Base-by-base conservation (phyloP, 2,888 invertebrate genomes). In the Anthophora plumipes region DNA sequence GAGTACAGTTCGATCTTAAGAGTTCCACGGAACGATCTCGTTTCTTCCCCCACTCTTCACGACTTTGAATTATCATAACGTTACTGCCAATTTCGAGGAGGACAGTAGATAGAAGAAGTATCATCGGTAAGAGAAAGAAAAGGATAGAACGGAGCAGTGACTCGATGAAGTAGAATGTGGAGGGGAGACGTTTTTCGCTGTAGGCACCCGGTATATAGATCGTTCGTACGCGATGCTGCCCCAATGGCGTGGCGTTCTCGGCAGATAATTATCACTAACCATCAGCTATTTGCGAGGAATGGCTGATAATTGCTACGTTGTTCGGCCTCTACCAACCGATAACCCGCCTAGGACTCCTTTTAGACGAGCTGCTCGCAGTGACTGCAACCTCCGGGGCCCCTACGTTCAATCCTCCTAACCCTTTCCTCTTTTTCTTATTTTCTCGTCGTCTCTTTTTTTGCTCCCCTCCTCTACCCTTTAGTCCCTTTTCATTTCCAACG, bases 281-380 rank as follows among this genome's bases (percentile, higher is more conserved):
- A 93, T 93, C 93, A 91, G 93, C 93, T 93, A 93, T 93, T 93
- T 93, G 93, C 93, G 89, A 93, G 93, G 93, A 93, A 93, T 92
- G 93, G 93, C 91, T 93, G 92, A 93, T 93, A 93, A 93, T 93
- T 93, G 93, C 93, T 90, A 92, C 91, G 92, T 92, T 92, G 91
- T 92, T 92, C 89, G 90, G 89, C 87, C 91, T 92, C 91, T 81
- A 82, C 89, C 91, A 90, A 92, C 89, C 92, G 91, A 92, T 92
- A 93, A 92, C 91, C 92, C 89, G 88, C 87, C 90, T 91, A 88
- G 89, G 88, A 90, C 89, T 91, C 89, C 89, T 90, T 91, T 89
- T 90, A 90, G 90, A 90, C 89, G 89, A 86, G 89, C 90, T 70
- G 77, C 89, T 85, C 78, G 86, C 90, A 89, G 90, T 89, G 87